Evolutionary conservation across 2,113 vertebrate genomes (phyloP).

Genomic region (Limnothrissa miodon): DNA sequence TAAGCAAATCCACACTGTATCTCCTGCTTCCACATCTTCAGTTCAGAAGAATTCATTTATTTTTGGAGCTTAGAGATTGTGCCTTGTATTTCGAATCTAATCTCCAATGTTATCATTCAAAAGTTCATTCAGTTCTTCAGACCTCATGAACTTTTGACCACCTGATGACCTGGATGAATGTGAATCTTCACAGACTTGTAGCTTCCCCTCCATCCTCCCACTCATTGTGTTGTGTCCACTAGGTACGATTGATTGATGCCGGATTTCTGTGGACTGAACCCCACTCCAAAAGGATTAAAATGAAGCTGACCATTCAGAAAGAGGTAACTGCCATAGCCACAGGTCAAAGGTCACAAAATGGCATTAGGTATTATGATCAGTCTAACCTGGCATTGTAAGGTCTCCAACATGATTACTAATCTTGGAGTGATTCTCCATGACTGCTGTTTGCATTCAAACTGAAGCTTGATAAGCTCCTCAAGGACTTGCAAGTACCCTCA

Average conservation of each 20-base stretch:
- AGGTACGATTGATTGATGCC: slow-evolving; percentile 95
- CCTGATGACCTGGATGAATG: no score
- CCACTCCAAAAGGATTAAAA: slow-evolving; percentile 94
- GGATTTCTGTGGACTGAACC: slow-evolving; percentile 97
- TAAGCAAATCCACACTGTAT: no score
- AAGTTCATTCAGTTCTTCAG: no score
- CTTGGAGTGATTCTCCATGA: not conserved
- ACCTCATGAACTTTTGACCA: no score
- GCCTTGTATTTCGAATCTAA: no score
- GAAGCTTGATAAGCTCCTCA: not conserved
- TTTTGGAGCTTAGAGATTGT: no score
- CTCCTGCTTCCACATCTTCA: no score
- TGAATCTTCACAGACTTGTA: not conserved
- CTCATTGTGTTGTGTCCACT: slow-evolving; percentile 8
- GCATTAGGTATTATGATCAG: not conserved
- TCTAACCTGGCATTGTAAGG: not conserved
- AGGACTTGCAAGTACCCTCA: no score
- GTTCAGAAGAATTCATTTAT: no score
- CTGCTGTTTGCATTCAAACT: not conserved
- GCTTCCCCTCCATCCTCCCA: not conserved
- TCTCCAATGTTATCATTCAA: no score
- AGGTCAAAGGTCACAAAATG: not conserved
- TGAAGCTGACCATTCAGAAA: slow-evolving; percentile 96
- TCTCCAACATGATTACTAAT: not conserved
- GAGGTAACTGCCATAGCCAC: slow-evolving; percentile 72